These are phyloP conservation scores for Papilio aristodemus DNA, from an alignment of 1,140 invertebrate species.

Conservation along the genomic window DNA sequence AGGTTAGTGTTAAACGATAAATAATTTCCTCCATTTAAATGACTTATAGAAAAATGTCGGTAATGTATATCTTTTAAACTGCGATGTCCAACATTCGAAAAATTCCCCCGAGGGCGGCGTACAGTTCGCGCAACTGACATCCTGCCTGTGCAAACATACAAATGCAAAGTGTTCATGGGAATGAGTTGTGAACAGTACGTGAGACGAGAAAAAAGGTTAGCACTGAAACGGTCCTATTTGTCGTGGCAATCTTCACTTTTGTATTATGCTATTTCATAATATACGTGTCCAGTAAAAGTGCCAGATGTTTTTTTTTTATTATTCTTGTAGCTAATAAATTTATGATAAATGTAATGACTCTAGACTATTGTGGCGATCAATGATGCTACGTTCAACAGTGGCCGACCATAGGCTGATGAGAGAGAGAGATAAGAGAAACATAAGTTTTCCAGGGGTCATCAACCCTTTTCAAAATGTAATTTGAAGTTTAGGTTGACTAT, in stretches of 20 bases:
- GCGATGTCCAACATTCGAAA: conserved; percentile 11
- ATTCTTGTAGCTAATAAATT: background rate
- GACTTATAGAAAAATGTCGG: background rate
- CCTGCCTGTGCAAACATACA: conserved; percentile 7
- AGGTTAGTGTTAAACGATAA: no score
- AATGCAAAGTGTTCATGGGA: background rate
- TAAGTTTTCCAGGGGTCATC: no score
- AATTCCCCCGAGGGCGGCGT: background rate
- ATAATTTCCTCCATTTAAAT: background rate
- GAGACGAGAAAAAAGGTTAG: conserved; percentile 18
- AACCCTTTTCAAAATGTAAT: background rate
- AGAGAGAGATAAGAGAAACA: no score
- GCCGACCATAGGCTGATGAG: no score
- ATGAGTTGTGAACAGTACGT: conserved; percentile 11
- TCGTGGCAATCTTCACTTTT: background rate
- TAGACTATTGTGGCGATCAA: no score
- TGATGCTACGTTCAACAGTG: no score
- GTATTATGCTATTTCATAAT: background rate
- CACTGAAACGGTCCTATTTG: background rate
- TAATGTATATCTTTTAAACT: background rate
- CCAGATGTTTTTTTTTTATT: background rate
- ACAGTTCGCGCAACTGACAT: conserved; percentile 4
- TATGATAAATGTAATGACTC: background rate
- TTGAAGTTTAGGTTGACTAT: background rate
- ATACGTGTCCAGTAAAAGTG: background rate